Percentiles rank a stretch among this genome's conserved stretches.
Conservation (phyloP, 2,888 invertebrate genomes). For the Drymonia ruficornis region DNA sequence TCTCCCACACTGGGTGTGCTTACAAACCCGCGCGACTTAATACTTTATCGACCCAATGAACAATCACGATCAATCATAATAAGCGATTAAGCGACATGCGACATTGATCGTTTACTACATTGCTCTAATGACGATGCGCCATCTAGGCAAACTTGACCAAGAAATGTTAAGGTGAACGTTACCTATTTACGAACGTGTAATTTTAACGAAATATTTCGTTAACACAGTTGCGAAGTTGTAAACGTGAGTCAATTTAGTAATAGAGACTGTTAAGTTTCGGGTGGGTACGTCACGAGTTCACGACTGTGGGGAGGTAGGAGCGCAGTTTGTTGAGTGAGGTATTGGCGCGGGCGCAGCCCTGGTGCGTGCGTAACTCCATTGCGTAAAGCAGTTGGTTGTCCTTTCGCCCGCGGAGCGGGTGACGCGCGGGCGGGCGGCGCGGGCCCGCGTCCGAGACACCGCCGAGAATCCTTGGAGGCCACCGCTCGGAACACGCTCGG, state of each 20-base stretch:
- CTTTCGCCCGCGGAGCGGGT: conserved; percentile 54
- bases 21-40: conserved; percentile 26
- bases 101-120: conserved; percentile 12
- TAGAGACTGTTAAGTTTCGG: conserved; percentile 59
- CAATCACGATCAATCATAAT: conserved; percentile 24
- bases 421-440: conserved; percentile 26
- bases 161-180: conserved; percentile 55
- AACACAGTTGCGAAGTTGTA: conserved; percentile 71
- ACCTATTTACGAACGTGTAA: conserved; percentile 56
- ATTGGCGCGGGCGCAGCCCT: conserved; percentile 21
- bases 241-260: conserved; percentile 75
- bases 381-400: conserved; percentile 64
- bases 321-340: conserved; percentile 33
- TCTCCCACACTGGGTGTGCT: conserved; percentile 58
- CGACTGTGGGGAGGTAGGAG: conserved; percentile 50
- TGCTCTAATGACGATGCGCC: conserved; percentile 32
- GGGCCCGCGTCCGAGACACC: conserved; percentile 67
- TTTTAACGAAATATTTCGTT: conserved; percentile 70
- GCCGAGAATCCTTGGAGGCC: conserved; percentile 82
- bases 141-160: conserved; percentile 64
- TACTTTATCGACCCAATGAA: conserved; percentile 19
- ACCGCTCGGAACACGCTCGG: conserved; percentile 81
- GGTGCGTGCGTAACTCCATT: conserved; percentile 52
- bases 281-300: conserved; percentile 56
- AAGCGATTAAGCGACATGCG: conserved; percentile 19